Evolutionary conservation across 37 sponge, comb jelly and placozoan species (phyloP), one percentile per base, ranked within the genome.

Genomic region (Agelas oroides): DNA sequence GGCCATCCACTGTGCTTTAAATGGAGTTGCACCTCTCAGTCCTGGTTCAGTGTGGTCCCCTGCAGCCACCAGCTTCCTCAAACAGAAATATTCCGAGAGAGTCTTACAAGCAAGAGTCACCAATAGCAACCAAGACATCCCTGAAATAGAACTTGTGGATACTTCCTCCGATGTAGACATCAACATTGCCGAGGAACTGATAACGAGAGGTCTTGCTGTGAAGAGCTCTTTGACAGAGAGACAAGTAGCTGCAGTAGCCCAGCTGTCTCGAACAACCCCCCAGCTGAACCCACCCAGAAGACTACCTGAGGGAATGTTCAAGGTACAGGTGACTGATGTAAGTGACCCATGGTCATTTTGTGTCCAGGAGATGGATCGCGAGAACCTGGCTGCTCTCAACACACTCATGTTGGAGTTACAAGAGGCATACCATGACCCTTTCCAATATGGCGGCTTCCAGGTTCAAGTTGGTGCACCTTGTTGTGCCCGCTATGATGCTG

Each of bases 401-500:
- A 46, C 3, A 12, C 46, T 46, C 46, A 46, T 46, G 46, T 12
- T 12, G 8, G 46, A 46, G 46, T 8, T 46, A 8, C 46, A 46
- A 8, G 8, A 46, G 46, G 46, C 46, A 46, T 46, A 46, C 46
- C 5, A n/a, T 36, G 1, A 60, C 54, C 77, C 77, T 35, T 60
- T 61, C 11, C 17, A 24, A 14, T 59, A 76, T 32, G 13, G 34
- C 13, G 77, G 30, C n/a, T 59, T 33, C 38, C 15, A 27, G 30
- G 46, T 46, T 62, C 27, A 62, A 30, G 64, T 62, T 23, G 62
- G 62, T 14, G n/a, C 62, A 2, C 62, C 84, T 0, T 90, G 90
- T 55, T 61, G 66, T 73, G 86, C 93, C 52, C 85, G 76, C 59
- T 93, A 86, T 56, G 80, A 86, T 34, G 73, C 80, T 37, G 93